These are phyloP conservation scores for Hiodon tergisus DNA, from an alignment of 2,113 vertebrate species.

Conservation along the genomic window DNA sequence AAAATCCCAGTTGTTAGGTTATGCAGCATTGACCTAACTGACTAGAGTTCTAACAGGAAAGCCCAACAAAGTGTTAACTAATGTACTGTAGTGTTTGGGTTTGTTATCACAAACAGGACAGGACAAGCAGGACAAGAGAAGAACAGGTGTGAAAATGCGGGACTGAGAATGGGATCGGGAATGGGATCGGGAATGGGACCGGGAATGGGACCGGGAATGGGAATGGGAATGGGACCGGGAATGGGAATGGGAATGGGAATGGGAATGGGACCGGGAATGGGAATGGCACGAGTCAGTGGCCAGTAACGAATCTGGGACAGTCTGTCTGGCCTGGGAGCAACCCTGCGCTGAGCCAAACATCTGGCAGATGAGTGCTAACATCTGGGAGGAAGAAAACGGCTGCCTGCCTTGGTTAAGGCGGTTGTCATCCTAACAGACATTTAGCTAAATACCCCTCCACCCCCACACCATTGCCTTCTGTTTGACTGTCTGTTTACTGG, in stretches of 20 bases:
- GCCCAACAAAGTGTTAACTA: not conserved
- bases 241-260: too few relatives aligned
- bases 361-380: conserved; percentile 18
- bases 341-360: conserved; percentile 21
- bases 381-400: conserved; percentile 8
- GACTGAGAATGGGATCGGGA: not conserved
- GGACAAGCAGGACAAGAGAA: not conserved
- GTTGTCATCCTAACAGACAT: conserved; percentile 3
- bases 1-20: too few relatives aligned
- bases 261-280: not conserved
- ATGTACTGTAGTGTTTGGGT: conserved; percentile 1
- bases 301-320: not conserved
- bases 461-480: not conserved
- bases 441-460: conserved; percentile 19
- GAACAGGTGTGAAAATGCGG: conserved; percentile 13
- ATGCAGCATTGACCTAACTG: too few relatives aligned
- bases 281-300: conserved; percentile 9
- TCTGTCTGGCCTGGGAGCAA: conserved; percentile 5
- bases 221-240: too few relatives aligned
- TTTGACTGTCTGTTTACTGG: conserved; percentile 15
- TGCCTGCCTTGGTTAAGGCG: conserved; percentile 11
- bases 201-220: too few relatives aligned
- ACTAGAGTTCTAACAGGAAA: not conserved
- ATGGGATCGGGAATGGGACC: too few relatives aligned
- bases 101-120: not conserved